These are phyloP conservation scores for Aricia agestis DNA, from an alignment of 1,140 invertebrate genomes.

Conservation along the genomic window DNA sequence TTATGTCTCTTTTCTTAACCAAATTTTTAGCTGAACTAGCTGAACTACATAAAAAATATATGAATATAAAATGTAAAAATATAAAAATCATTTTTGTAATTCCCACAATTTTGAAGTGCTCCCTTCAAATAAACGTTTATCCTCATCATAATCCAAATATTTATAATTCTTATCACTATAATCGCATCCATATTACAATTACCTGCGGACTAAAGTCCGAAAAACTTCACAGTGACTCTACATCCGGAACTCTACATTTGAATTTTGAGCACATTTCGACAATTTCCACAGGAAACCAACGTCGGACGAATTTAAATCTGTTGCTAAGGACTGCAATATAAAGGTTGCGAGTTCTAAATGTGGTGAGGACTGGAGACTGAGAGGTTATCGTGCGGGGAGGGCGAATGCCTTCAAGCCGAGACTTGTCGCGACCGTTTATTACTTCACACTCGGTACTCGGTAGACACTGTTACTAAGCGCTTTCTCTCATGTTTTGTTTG, in stretches of 20 bases:
- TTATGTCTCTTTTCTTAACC: too few relatives aligned
- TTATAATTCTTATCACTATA: not conserved
- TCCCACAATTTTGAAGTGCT: too few relatives aligned
- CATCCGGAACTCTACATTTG: not conserved
- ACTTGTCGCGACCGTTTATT: constrained; percentile 48
- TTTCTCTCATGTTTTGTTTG: constrained; percentile 1
- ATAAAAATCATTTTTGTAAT: too few relatives aligned
- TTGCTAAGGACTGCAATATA: constrained; percentile 17
- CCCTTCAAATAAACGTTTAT: too few relatives aligned
- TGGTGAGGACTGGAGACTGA: constrained; percentile 20
- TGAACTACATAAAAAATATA: not conserved
- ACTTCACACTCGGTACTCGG: constrained; percentile 33
- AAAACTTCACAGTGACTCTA: not conserved
- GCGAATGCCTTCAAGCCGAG: constrained; percentile 53
- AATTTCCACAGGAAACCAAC: constrained; percentile 16
- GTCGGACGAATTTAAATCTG: constrained; percentile 18
- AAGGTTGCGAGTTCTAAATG: constrained; percentile 32
- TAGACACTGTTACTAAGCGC: constrained; percentile 20
- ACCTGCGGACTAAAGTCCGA: not conserved
- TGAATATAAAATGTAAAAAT: not conserved
- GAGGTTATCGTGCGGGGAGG: constrained; percentile 49
- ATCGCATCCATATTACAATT: not conserved
- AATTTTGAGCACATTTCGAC: constrained; percentile 12
- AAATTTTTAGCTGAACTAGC: too few relatives aligned
- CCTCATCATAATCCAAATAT: not conserved